These are phyloP conservation scores for Xestia rhomboidea DNA, from an alignment of 2,888 invertebrate species.

Conservation along the genomic window DNA sequence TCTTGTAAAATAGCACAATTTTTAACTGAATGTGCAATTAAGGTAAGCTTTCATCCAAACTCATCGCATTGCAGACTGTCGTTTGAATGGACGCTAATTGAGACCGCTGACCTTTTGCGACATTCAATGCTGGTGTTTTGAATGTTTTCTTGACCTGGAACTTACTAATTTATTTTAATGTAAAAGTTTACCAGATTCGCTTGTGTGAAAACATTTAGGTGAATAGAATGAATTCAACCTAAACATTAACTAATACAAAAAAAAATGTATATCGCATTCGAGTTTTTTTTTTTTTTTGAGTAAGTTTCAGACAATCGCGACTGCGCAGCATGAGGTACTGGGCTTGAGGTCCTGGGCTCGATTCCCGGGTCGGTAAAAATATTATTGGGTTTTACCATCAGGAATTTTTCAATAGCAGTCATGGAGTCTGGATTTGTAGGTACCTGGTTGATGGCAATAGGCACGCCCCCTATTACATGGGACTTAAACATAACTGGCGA, in stretches of 20 bases:
- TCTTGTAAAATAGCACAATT: slow-evolving; percentile 40
- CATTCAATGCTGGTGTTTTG: slow-evolving; percentile 8
- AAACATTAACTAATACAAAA: neutral
- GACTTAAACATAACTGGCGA: too few relatives aligned
- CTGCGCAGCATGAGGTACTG: too few relatives aligned
- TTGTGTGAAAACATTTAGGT: neutral
- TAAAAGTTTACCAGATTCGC: neutral
- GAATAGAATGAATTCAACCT: neutral
- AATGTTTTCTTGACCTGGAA: slow-evolving; percentile 4
- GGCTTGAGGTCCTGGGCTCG: too few relatives aligned
- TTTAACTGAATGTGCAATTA: slow-evolving; percentile 57
- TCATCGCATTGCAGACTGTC: slow-evolving; percentile 30
- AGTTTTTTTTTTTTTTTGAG: too few relatives aligned
- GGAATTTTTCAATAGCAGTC: too few relatives aligned
- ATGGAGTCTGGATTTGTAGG: too few relatives aligned
- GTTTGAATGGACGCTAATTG: slow-evolving; percentile 54
- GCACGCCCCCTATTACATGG: too few relatives aligned
- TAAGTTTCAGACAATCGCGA: too few relatives aligned
- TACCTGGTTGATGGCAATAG: too few relatives aligned
- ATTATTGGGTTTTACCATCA: too few relatives aligned
- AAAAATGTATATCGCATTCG: neutral
- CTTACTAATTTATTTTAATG: slow-evolving; percentile 18
- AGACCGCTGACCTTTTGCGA: slow-evolving; percentile 33
- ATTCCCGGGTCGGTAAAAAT: neutral
- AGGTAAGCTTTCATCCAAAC: slow-evolving; percentile 11